These are phyloP conservation scores for Xenotilapia leptura DNA, from an alignment of 2,113 vertebrate species.

Conservation along the genomic window DNA sequence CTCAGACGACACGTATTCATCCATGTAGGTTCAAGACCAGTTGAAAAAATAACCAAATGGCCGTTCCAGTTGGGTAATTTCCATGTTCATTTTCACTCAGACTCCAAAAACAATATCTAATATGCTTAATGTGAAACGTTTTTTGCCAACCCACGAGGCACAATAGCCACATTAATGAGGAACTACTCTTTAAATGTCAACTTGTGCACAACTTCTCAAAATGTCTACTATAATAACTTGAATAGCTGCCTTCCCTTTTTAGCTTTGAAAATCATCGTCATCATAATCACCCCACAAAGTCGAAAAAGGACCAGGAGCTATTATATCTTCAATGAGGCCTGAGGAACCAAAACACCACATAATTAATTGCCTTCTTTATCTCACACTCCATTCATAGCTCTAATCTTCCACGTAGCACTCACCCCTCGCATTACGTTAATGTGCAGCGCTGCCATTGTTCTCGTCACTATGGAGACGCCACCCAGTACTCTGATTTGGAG, in stretches of 20 bases:
- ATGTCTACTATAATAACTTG: not conserved
- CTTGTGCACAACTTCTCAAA: not conserved
- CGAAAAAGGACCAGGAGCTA: not conserved
- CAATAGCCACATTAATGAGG: not conserved
- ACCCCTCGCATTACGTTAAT: not conserved
- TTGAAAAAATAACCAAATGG: not conserved
- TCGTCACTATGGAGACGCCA: slow-evolving; percentile 5
- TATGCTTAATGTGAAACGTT: not conserved
- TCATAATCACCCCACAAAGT: not conserved
- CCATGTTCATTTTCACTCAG: not conserved
- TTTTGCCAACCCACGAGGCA: not conserved
- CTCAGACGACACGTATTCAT: not conserved
- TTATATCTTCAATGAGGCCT: not conserved
- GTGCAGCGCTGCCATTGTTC: slow-evolving; percentile 19
- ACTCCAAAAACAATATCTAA: not conserved
- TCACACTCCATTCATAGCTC: not conserved
- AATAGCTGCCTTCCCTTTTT: not conserved
- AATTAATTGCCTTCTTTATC: not conserved
- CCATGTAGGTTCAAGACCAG: not conserved
- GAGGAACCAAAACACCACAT: not conserved
- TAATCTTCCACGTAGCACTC: not conserved
- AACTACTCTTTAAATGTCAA: not conserved
- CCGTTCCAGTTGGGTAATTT: not conserved
- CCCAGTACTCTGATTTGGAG: slow-evolving; percentile 18
- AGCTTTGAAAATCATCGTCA: not conserved